phyloP scores from a whole-genome alignment of 2,113 vertebrate species.

The Amazona vittata region DNA sequence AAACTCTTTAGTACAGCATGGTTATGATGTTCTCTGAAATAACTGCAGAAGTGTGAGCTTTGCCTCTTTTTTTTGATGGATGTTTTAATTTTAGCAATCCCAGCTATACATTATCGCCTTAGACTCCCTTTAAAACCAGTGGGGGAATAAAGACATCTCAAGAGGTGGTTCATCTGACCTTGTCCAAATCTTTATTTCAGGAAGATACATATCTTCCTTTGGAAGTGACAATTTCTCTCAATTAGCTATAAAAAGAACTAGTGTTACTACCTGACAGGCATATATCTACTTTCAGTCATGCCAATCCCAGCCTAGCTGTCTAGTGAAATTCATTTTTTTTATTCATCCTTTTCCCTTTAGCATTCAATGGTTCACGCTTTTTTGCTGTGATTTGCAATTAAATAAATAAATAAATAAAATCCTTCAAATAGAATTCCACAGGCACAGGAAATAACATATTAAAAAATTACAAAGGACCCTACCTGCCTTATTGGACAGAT shows the following conservation, averaged over 20 bases:
- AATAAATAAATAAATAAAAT: background rate
- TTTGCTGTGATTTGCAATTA: background rate
- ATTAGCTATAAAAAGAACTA: conserved; percentile 13
- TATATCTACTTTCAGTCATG: background rate
- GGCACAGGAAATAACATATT: background rate
- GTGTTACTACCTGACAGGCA: background rate
- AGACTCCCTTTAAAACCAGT: background rate
- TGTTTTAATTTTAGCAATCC: background rate
- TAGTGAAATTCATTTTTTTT: background rate
- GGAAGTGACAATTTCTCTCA: conserved; percentile 4
- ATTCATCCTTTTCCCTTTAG: background rate
- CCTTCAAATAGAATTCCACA: background rate
- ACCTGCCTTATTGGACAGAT: background rate
- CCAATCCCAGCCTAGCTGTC: background rate
- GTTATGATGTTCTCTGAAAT: background rate
- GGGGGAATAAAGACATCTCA: background rate
- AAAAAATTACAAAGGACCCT: background rate
- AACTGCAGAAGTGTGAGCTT: background rate
- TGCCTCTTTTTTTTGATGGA: background rate
- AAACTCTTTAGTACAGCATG: background rate
- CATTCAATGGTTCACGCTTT: background rate
- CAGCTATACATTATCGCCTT: background rate
- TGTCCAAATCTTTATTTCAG: background rate
- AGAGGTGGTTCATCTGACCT: background rate
- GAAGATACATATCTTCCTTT: background rate